phyloP scores from a whole-genome alignment of 2,797 vertebrate species.

The Rachycentron canadum region DNA sequence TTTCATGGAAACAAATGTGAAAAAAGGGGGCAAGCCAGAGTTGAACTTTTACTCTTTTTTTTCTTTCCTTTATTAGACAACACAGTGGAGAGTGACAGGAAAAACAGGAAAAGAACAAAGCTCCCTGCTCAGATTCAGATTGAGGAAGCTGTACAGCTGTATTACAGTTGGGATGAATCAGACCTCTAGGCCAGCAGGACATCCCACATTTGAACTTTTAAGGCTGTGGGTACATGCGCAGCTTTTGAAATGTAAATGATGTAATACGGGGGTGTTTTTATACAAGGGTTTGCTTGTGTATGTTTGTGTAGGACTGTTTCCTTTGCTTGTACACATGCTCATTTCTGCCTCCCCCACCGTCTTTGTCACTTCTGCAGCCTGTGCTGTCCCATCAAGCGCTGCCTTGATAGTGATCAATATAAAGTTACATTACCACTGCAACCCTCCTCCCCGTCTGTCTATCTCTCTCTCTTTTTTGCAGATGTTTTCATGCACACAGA shows the following conservation, averaged over 20 bases:
- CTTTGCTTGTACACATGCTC: background rate
- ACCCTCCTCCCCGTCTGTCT: background rate
- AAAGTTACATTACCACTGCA: constrained; percentile 5
- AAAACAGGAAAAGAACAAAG: background rate
- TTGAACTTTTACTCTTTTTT: background rate
- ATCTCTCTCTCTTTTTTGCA: background rate
- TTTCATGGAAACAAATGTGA: background rate
- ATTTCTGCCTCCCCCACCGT: background rate
- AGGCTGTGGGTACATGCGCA: background rate
- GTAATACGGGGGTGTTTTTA: constrained; percentile 4
- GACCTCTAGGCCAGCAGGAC: constrained; percentile 14
- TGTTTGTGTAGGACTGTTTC: background rate
- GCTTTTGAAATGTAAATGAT: constrained; percentile 45
- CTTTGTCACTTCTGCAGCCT: background rate
- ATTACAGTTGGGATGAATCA: constrained; percentile 16
- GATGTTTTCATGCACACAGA: constrained; percentile 31
- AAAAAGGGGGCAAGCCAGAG: background rate
- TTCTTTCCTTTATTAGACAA: constrained; percentile 3
- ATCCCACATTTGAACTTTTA: constrained; percentile 22
- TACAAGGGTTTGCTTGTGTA: constrained; percentile 4
- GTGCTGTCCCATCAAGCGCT: background rate
- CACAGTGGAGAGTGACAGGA: background rate
- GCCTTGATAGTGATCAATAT: background rate
- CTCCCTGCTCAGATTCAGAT: constrained; percentile 20
- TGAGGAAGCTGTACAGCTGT: constrained; percentile 5